A percentile compares a stretch with the other conserved stretches of the same genome.
These are phyloP conservation scores for Erethizon dorsatum DNA, from an alignment of 2,797 vertebrate species.

Conservation along the genomic window DNA sequence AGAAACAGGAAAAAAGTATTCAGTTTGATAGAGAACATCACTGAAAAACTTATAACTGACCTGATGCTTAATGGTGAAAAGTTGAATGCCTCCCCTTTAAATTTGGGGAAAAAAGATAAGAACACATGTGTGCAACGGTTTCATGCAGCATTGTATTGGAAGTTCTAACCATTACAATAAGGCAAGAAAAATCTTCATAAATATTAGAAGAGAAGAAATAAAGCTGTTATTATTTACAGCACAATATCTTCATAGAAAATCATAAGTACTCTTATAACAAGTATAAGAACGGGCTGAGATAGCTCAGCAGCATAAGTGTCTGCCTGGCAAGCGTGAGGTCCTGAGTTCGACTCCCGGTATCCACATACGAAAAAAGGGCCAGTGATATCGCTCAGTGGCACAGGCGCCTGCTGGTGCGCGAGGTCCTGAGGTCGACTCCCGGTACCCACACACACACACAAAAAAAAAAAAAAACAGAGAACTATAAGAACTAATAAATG, in stretches of 20 bases:
- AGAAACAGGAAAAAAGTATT: not conserved
- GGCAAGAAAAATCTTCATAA: slow-evolving; percentile 19
- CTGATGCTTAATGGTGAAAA: not conserved
- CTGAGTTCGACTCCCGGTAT: no score
- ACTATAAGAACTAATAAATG: not conserved
- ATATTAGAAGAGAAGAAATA: not conserved
- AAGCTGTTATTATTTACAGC: not conserved
- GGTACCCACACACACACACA: no score
- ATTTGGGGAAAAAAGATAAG: not conserved
- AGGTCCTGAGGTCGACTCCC: no score
- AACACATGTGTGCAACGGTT: not conserved
- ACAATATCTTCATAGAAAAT: not conserved
- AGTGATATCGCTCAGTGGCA: no score
- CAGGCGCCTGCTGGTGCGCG: no score
- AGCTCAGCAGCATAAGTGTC: no score
- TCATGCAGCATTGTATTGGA: not conserved
- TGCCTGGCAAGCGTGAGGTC: no score
- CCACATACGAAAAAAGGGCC: no score
- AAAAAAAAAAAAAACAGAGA: no score
- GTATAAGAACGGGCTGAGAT: not conserved
- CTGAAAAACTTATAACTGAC: not conserved
- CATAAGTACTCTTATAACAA: not conserved
- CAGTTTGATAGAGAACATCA: not conserved
- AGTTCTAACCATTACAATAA: not conserved
- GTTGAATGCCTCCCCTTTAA: not conserved